Percentiles rank a stretch among this genome's conserved stretches.
Conservation (phyloP, 2,888 invertebrate genomes). For the Esperia sulphurella region DNA sequence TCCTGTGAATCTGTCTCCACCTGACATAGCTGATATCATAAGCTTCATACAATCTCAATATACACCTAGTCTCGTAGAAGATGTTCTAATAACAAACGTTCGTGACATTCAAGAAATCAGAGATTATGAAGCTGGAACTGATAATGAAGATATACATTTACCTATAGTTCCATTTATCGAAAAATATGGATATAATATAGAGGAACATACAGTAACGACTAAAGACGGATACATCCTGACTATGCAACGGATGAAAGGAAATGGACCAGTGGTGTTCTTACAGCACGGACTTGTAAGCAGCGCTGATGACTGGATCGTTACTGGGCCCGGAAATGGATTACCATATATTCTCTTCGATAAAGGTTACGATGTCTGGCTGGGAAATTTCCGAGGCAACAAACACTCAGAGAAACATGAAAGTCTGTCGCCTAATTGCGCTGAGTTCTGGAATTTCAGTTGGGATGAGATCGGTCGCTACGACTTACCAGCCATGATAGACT, state of each 20-base stretch:
- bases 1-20: not conserved
- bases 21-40: not conserved
- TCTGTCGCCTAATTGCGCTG: conserved; percentile 32
- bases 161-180: not conserved
- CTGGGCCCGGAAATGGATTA: conserved; percentile 73
- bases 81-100: not conserved
- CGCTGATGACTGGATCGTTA: conserved; percentile 84
- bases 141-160: conserved; percentile 2
- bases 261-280: conserved; percentile 73
- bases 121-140: not conserved
- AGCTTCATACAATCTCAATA: not conserved
- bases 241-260: conserved; percentile 17
- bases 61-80: not conserved
- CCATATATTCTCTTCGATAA: conserved; percentile 78
- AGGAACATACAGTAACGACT: conserved; percentile 20
- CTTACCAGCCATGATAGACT: conserved; percentile 86
- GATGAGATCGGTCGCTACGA: conserved; percentile 87
- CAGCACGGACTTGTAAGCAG: conserved; percentile 87
- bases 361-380: conserved; percentile 86
- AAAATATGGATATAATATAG: conserved; percentile 6
- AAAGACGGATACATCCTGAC: conserved; percentile 26
- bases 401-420: conserved; percentile 73
- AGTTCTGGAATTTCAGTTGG: conserved; percentile 83
- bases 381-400: conserved; percentile 86
- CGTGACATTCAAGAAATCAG: not conserved